phyloP scores from a whole-genome alignment of 1,140 invertebrate genomes.

The Pectinophora gossypiella region DNA sequence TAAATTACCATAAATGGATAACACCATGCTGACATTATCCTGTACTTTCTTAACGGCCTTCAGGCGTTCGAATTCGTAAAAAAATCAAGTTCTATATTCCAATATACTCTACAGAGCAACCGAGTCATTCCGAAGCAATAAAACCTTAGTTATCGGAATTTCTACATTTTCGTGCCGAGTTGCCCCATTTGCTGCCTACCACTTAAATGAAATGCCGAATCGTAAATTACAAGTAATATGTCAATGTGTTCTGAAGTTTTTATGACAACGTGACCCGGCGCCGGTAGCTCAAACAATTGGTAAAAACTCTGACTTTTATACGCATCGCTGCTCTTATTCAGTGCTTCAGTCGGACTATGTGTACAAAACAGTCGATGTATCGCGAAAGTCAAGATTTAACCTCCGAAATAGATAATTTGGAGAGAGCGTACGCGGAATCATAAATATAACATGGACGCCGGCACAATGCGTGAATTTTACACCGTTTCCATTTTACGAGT shows the following conservation, averaged over 20 bases:
- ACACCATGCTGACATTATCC: slow-evolving; percentile 10
- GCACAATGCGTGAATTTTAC: slow-evolving; percentile 56
- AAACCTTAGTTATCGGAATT: background rate
- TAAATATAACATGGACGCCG: slow-evolving; percentile 39
- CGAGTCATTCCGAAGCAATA: background rate
- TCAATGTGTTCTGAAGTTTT: too few relatives aligned
- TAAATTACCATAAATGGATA: slow-evolving; percentile 15
- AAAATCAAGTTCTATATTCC: too few relatives aligned
- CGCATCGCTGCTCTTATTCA: too few relatives aligned
- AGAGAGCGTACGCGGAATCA: too few relatives aligned
- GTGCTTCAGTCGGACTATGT: too few relatives aligned
- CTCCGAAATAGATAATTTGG: too few relatives aligned
- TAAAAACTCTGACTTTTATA: too few relatives aligned
- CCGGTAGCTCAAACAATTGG: too few relatives aligned
- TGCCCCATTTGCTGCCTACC: background rate
- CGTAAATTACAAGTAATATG: background rate
- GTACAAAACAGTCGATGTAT: too few relatives aligned
- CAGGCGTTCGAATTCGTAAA: too few relatives aligned
- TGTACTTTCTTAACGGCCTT: background rate
- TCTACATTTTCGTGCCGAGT: background rate
- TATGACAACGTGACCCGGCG: too few relatives aligned
- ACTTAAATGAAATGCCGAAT: background rate
- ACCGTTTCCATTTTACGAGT: slow-evolving; percentile 59
- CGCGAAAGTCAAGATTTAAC: too few relatives aligned
- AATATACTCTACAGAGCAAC: background rate